These are phyloP conservation scores for Steinernema scapterisci DNA, from an alignment of 2,888 invertebrate species.

Conservation along the genomic window DNA sequence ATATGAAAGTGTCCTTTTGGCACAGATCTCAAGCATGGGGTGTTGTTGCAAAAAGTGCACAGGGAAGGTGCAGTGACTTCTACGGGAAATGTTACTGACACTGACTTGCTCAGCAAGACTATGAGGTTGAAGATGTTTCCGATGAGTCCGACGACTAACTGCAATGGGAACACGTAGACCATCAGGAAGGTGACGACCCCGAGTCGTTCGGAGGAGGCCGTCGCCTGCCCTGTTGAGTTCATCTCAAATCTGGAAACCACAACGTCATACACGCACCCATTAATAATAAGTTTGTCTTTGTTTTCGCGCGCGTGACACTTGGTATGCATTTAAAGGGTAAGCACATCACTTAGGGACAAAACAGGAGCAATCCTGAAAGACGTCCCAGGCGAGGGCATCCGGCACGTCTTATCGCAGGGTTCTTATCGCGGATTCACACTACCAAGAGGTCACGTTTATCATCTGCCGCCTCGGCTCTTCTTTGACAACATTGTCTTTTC, in stretches of 20 bases:
- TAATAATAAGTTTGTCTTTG: slow-evolving; percentile 8
- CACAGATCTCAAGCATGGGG: background rate
- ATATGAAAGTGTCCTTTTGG: background rate
- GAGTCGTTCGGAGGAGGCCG: slow-evolving; percentile 25
- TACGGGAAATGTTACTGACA: slow-evolving; percentile 1
- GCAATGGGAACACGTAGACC: slow-evolving; percentile 46
- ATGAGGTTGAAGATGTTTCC: slow-evolving; percentile 45
- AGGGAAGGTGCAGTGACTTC: background rate
- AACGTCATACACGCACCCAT: background rate
- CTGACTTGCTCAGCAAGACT: slow-evolving; percentile 48
- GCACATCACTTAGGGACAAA: no score
- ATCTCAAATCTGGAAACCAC: background rate
- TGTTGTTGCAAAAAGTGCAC: background rate
- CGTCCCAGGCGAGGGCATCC: background rate
- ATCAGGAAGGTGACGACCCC: slow-evolving; percentile 40
- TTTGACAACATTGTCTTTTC: background rate
- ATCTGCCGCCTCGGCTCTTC: slow-evolving; percentile 9
- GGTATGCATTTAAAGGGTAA: no score
- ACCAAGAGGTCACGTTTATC: slow-evolving; percentile 11
- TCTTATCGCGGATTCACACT: background rate
- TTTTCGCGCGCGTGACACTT: background rate
- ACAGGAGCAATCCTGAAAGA: no score
- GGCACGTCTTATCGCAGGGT: background rate
- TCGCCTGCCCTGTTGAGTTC: slow-evolving; percentile 1
- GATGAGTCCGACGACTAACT: slow-evolving; percentile 42